These are phyloP conservation scores for Coilia nasus DNA, from an alignment of 2,797 vertebrate genomes.

Conservation along the genomic window DNA sequence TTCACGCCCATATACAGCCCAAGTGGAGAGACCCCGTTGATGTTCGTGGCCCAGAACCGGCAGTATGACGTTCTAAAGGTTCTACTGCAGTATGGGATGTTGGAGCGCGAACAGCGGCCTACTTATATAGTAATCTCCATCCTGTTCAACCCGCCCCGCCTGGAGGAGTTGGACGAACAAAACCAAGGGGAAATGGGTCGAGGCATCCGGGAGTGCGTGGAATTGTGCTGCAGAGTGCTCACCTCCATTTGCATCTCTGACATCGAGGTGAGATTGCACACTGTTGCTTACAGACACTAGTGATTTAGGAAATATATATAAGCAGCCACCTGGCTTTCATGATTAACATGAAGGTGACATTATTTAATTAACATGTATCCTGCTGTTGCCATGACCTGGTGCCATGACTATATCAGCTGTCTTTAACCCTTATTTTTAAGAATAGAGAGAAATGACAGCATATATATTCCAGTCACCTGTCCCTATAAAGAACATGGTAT, in stretches of 20 bases:
- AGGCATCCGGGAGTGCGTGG: constrained; percentile 60
- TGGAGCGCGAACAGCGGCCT: constrained; percentile 62
- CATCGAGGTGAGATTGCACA: constrained; percentile 56
- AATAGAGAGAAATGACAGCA: too few relatives aligned
- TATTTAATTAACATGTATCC: too few relatives aligned
- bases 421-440: too few relatives aligned
- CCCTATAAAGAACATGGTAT: too few relatives aligned
- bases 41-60: constrained; percentile 63
- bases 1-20: constrained; percentile 67
- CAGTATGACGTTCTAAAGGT: constrained; percentile 63
- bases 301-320: neutral
- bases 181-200: constrained; percentile 52
- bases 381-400: too few relatives aligned
- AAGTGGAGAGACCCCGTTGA: constrained; percentile 63
- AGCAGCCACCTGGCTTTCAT: too few relatives aligned
- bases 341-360: too few relatives aligned
- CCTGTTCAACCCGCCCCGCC: constrained; percentile 59
- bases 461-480: too few relatives aligned
- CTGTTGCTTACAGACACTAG: neutral
- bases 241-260: constrained; percentile 54
- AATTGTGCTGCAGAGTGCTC: constrained; percentile 63
- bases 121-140: constrained; percentile 59
- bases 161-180: constrained; percentile 57
- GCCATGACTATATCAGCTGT: too few relatives aligned
- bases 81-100: constrained; percentile 64